Evolutionary conservation across 1,140 invertebrate genomes (phyloP).

Genomic region (Ceratina calcarata): DNA sequence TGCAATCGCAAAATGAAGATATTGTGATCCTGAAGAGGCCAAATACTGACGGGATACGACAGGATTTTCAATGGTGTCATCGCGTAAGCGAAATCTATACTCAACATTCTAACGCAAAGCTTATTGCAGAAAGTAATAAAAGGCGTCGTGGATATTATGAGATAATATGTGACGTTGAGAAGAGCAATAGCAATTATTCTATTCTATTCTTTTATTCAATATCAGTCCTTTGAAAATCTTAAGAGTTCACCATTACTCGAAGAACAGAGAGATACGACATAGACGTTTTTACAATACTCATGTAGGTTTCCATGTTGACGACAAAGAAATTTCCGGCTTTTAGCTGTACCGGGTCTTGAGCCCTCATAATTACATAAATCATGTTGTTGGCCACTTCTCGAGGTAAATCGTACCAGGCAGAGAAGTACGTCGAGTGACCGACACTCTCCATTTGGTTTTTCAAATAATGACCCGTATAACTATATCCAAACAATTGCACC

Average conservation of each 20-base stretch:
- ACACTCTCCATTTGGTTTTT: slow-evolving; percentile 47
- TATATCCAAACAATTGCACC: slow-evolving; percentile 38
- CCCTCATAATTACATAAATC: slow-evolving; percentile 27
- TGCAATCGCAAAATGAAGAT: too few relatives aligned
- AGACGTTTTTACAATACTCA: slow-evolving; percentile 52
- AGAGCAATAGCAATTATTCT: too few relatives aligned
- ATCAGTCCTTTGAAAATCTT: not conserved
- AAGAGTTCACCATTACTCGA: slow-evolving; percentile 49
- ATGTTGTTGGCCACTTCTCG: slow-evolving; percentile 12
- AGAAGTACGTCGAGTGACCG: slow-evolving; percentile 26
- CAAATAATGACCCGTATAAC: slow-evolving; percentile 50
- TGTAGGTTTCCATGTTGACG: slow-evolving; percentile 50
- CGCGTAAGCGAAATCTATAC: too few relatives aligned
- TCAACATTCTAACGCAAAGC: too few relatives aligned
- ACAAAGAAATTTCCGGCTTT: slow-evolving; percentile 39
- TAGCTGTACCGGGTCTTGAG: slow-evolving; percentile 25
- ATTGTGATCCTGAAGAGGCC: too few relatives aligned
- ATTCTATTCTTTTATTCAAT: too few relatives aligned
- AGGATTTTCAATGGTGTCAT: too few relatives aligned
- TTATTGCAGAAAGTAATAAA: too few relatives aligned
- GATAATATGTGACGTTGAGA: too few relatives aligned
- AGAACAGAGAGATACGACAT: slow-evolving; percentile 56
- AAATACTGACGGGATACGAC: too few relatives aligned
- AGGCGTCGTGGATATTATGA: too few relatives aligned
- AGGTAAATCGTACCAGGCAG: slow-evolving; percentile 42